Evolutionary conservation across 2,888 invertebrate genomes (phyloP), one percentile per base, ranked within the genome.

Genomic region (Lasioglossum oenotherae): DNA sequence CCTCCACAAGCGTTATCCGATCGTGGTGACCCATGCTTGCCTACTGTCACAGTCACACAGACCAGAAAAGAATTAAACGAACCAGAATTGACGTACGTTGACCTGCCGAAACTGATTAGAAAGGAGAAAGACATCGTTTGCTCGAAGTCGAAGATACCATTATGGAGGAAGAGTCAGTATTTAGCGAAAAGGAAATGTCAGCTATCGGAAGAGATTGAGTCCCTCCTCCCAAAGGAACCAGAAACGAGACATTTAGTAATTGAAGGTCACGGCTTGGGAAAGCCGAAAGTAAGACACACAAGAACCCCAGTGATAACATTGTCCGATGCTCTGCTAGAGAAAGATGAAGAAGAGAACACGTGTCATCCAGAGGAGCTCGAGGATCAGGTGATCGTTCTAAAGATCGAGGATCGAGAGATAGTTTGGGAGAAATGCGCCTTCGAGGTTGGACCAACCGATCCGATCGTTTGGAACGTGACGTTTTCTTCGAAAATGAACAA

Each of bases 111-210:
- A 0, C 38, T 89, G 23, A 92, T 91, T 8, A 83, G 88, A 14
- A 82, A 87, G 14, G 94, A 94, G 74, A 93, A 93, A 46, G 82
- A 80, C 19, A 41, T 93, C 8, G 5, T 69, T 0, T 57, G 53
- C 5, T 10, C 81, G 6, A 60, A 53, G 0, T 31, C 72, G 23
- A 91, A 80, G 5, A 64, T 67, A 19, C 77, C 84, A 0, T 74
- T 49, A 14, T 95, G 95, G 95, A 88, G 92, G 46, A 89, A 90
- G 1, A 92, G 87, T 19, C 81, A 89, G 1, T 95, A 95, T 72
- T 85, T 93, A 6, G 87, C 84, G 71, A 80, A 88, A 53, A 91
- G 91, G 46, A 80, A 87, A 2, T 12, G 86, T n/a, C 84, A 93
- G 19, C 57, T 93, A 10, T 74, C 89, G 0, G 67, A 88, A 0